A percentile compares a stretch with the other conserved stretches of the same genome.
Evolutionary conservation across 2,113 vertebrate species (phyloP).

Genomic region (Noturus placidus): DNA sequence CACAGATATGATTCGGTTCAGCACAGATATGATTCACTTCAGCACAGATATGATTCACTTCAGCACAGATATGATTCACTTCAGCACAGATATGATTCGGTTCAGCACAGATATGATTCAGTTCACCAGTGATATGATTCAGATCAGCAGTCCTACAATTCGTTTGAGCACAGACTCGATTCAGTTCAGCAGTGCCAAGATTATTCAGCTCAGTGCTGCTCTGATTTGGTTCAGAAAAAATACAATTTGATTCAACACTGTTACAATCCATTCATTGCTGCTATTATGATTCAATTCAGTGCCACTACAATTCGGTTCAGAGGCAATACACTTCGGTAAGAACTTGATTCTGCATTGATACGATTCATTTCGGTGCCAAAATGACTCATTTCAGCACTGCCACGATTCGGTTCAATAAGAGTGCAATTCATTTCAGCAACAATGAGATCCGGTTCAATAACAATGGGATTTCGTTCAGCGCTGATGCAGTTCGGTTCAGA

Average conservation of each 20-base stretch:
- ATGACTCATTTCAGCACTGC: neutral
- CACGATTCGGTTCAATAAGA: neutral
- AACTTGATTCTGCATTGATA: neutral
- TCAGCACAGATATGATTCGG: neutral
- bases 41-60: too few relatives aligned
- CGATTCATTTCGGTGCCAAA: neutral
- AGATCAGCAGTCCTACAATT: too few relatives aligned
- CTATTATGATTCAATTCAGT: neutral
- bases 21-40: too few relatives aligned
- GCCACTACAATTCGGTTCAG: neutral
- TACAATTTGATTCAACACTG: too few relatives aligned
- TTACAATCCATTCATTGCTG: neutral
- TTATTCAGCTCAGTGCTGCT: neutral
- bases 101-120: neutral
- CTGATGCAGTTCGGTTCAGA: neutral
- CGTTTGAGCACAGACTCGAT: neutral
- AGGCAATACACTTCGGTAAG: neutral
- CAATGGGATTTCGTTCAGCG: neutral
- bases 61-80: too few relatives aligned
- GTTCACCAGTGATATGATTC: neutral
- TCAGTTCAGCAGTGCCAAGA: neutral
- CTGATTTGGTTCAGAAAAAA: neutral
- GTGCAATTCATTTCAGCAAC: neutral
- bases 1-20: neutral
- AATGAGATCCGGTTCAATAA: neutral